Evolutionary conservation across 2,113 vertebrate genomes (phyloP).

Genomic region (Nanorana parkeri): DNA sequence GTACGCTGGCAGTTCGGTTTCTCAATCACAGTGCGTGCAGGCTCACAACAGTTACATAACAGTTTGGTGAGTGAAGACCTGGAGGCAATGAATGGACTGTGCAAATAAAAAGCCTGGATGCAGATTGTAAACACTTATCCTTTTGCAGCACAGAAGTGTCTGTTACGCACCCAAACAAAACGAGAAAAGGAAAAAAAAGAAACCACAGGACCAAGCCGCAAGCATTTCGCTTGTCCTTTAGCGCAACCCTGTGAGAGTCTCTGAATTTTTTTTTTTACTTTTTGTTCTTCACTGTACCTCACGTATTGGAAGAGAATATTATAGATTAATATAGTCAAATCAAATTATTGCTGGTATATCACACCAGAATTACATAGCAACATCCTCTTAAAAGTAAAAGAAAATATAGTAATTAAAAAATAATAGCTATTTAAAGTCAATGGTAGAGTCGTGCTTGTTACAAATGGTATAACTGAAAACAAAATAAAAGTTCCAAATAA

Average conservation of each 20-base stretch:
- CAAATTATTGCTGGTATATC: constrained; percentile 56
- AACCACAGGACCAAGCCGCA: constrained; percentile 5
- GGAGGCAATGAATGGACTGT: constrained; percentile 3
- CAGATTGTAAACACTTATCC: constrained; percentile 4
- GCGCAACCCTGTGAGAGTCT: constrained; percentile 1
- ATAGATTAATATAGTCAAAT: constrained; percentile 45
- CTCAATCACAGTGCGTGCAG: constrained; percentile 48
- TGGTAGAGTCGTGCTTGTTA: constrained; percentile 82
- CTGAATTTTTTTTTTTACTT: neutral
- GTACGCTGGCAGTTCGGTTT: constrained; percentile 26
- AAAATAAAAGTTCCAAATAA: constrained; percentile 74
- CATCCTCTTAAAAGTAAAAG: constrained; percentile 26
- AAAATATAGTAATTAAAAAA: constrained; percentile 60
- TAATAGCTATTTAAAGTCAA: constrained; percentile 88
- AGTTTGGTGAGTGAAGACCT: constrained; percentile 22
- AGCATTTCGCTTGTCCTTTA: neutral
- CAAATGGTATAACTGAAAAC: constrained; percentile 72
- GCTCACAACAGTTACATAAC: constrained; percentile 37
- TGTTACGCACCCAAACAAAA: constrained; percentile 21
- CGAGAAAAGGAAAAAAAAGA: neutral
- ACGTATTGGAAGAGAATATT: constrained; percentile 68
- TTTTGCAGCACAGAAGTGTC: constrained; percentile 32
- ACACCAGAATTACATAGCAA: constrained; percentile 42
- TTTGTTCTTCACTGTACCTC: constrained; percentile 36
- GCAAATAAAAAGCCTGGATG: neutral